phyloP scores from a whole-genome alignment of 2,888 invertebrate species.

The Agrypnus murinus region DNA sequence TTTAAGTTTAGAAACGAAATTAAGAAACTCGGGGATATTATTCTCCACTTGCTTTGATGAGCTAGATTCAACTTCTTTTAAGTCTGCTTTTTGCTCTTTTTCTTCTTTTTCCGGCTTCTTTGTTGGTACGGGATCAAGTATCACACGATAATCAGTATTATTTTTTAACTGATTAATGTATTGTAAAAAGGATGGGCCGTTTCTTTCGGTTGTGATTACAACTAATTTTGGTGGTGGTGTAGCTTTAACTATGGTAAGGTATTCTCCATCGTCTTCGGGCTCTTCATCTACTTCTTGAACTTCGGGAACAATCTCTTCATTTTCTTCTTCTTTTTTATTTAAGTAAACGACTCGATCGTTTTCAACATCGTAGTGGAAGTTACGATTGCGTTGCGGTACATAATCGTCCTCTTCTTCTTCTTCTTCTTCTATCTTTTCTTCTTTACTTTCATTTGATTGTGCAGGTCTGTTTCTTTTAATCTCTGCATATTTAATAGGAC shows the following conservation, averaged over 20 bases:
- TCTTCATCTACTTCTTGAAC: conserved; percentile 23
- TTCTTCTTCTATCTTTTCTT: conserved; percentile 65
- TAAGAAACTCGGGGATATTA: conserved; percentile 66
- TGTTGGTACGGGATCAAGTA: conserved; percentile 67
- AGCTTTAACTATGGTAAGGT: conserved; percentile 27
- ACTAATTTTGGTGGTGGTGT: conserved; percentile 39
- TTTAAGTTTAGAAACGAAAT: conserved; percentile 63
- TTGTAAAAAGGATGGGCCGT: conserved; percentile 64
- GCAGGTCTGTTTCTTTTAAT: conserved; percentile 60
- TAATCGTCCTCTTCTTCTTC: conserved; percentile 67
- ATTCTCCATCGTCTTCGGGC: conserved; percentile 25
- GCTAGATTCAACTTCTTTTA: conserved; percentile 54
- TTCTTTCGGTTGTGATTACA: conserved; percentile 59
- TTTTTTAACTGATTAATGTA: conserved; percentile 64
- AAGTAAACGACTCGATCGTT: conserved; percentile 67
- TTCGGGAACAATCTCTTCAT: conserved; percentile 20
- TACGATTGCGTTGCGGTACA: conserved; percentile 66
- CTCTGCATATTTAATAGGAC: conserved; percentile 62
- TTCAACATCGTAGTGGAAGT: conserved; percentile 68
- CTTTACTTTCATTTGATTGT: conserved; percentile 59
- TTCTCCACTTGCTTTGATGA: conserved; percentile 59
- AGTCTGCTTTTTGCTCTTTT: not conserved
- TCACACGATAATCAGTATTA: conserved; percentile 62
- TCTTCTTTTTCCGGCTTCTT: conserved; percentile 54
- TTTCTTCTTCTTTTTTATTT: conserved; percentile 55